Conservation (phyloP, 2,113 vertebrate species). For the Chionis minor region DNA sequence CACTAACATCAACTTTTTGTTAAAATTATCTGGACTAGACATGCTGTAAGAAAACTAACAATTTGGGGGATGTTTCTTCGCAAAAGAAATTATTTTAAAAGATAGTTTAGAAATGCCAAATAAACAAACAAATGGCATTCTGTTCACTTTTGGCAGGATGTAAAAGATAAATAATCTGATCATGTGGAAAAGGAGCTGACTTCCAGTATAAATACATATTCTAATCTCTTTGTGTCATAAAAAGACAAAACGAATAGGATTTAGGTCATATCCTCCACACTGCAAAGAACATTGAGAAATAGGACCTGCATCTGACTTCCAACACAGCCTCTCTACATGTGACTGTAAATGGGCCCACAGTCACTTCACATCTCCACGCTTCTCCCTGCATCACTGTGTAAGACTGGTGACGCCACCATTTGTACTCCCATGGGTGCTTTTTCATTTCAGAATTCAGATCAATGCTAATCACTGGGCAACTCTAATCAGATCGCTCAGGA, state of each 20-base stretch:
- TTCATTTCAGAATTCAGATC: neutral
- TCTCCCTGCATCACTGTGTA: fast-evolving
- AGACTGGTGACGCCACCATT: neutral
- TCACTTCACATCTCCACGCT: neutral
- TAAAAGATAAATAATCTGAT: slow-evolving; percentile 73
- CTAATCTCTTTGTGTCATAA: slow-evolving; percentile 48
- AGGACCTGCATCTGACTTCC: neutral
- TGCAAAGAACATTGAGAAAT: neutral
- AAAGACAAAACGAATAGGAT: slow-evolving; percentile 63
- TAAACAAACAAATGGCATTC: slow-evolving; percentile 71
- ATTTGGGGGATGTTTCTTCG: slow-evolving; percentile 47
- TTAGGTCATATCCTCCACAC: slow-evolving; percentile 44
- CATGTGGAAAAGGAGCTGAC: slow-evolving; percentile 66
- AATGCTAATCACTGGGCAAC: neutral
- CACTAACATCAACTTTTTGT: slow-evolving; percentile 50
- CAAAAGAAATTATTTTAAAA: slow-evolving; percentile 55
- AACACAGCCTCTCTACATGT: fast-evolving
- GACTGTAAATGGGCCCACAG: neutral
- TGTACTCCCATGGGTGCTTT: fast-evolving
- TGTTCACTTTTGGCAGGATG: slow-evolving; percentile 63
- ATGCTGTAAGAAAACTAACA: slow-evolving; percentile 58
- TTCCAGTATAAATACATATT: slow-evolving; percentile 65
- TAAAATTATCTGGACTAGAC: slow-evolving; percentile 59
- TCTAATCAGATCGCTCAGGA: neutral
- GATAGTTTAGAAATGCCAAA: slow-evolving; percentile 60